These are phyloP conservation scores for Sorex fumeus DNA, from an alignment of 2,113 vertebrate genomes.

Conservation along the genomic window DNA sequence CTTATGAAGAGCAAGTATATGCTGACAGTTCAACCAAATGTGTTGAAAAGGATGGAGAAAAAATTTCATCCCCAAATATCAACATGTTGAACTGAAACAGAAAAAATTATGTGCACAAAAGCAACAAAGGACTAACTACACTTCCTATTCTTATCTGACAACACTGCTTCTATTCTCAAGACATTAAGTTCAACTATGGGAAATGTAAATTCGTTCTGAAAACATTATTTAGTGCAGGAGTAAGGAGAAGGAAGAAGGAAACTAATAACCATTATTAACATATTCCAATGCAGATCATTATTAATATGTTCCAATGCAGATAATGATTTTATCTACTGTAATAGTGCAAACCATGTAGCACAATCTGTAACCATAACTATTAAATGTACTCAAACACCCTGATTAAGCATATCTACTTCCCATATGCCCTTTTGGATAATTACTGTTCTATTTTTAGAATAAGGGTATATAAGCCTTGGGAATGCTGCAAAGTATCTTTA, in stretches of 20 bases:
- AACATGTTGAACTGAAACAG: background rate
- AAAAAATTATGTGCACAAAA: background rate
- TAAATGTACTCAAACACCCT: background rate
- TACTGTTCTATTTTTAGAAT: background rate
- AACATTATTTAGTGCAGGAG: background rate
- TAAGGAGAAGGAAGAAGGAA: background rate
- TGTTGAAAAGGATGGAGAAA: background rate
- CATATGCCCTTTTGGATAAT: slow-evolving; percentile 18
- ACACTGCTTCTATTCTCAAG: background rate
- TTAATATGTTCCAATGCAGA: background rate
- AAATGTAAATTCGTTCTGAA: background rate
- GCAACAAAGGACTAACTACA: too few species aligned
- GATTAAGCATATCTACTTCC: background rate
- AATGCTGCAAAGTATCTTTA: slow-evolving; percentile 24
- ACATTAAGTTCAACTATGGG: background rate
- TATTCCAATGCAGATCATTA: background rate
- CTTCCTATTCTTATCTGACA: too few species aligned
- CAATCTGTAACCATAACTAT: background rate
- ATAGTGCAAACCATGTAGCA: background rate
- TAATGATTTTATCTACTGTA: background rate
- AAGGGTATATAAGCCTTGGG: background rate
- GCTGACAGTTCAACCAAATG: background rate
- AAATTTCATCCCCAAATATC: background rate
- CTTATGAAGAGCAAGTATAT: background rate
- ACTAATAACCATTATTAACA: background rate